phyloP scores from a whole-genome alignment of 1,140 invertebrate species.

The Drosophila watanabei region DNA sequence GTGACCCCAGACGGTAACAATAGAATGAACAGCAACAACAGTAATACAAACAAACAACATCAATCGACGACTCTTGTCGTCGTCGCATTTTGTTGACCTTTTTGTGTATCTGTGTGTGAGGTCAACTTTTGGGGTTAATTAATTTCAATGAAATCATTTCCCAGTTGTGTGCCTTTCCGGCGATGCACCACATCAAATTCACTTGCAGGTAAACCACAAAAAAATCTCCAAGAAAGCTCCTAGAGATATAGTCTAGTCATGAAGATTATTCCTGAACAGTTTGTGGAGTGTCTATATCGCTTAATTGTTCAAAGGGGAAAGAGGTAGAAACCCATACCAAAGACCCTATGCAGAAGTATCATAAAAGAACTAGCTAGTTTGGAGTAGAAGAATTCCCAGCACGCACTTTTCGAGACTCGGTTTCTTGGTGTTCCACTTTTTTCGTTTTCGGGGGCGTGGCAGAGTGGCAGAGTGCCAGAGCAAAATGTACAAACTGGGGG shows the following conservation, averaged over 20 bases:
- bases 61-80: constrained; percentile 7
- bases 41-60: neutral
- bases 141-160: constrained; percentile 82
- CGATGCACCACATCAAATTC: constrained; percentile 20
- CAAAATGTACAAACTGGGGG: constrained; percentile 39
- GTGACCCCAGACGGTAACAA: constrained; percentile 32
- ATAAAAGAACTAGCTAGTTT: constrained; percentile 15
- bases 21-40: constrained; percentile 3
- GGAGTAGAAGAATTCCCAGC: constrained; percentile 44
- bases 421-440: constrained; percentile 63
- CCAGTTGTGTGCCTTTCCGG: constrained; percentile 18
- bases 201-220: constrained; percentile 7
- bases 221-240: too few relatives aligned
- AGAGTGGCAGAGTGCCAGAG: neutral
- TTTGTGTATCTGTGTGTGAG: constrained; percentile 27
- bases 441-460: constrained; percentile 28
- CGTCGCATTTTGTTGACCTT: constrained; percentile 58
- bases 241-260: neutral
- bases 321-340: neutral
- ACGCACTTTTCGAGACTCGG: constrained; percentile 35
- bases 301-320: constrained; percentile 6
- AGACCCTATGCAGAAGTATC: neutral
- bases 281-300: too few relatives aligned
- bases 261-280: constrained; percentile 8
- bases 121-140: constrained; percentile 78